Percentiles rank a stretch among this genome's conserved stretches.
Evolutionary conservation across 2,888 invertebrate species (phyloP).

Genomic region (Barypeithes pellucidus): DNA sequence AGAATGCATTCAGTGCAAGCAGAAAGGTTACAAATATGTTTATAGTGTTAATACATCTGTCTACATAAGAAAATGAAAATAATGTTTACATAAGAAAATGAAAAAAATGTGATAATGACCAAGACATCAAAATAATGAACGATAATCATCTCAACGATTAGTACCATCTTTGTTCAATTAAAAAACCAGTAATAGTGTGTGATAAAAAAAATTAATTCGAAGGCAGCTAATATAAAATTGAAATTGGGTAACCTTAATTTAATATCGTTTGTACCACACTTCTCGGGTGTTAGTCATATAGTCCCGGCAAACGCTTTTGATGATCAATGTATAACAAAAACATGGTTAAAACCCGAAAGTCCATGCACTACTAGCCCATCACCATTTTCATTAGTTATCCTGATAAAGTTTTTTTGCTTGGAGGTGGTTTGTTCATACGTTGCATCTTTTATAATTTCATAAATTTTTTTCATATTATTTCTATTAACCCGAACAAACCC

Average conservation of each 20-base stretch:
- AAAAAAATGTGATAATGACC: not conserved
- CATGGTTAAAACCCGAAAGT: not conserved
- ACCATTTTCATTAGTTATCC: too few relatives aligned
- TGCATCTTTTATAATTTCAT: too few relatives aligned
- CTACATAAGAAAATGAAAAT: not conserved
- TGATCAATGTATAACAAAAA: not conserved
- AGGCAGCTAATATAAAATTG: not conserved
- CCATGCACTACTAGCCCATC: too few relatives aligned
- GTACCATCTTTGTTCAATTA: too few relatives aligned
- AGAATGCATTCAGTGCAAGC: conserved; percentile 11
- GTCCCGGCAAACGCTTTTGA: conserved; percentile 10
- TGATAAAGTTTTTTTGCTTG: too few relatives aligned
- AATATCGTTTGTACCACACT: not conserved
- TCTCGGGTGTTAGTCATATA: not conserved
- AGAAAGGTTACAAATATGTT: conserved; percentile 19
- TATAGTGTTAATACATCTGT: not conserved
- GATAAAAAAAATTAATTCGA: too few relatives aligned
- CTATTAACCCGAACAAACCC: too few relatives aligned
- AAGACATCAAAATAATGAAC: not conserved
- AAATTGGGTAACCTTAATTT: conserved; percentile 19
- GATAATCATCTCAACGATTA: too few relatives aligned
- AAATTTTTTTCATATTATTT: too few relatives aligned
- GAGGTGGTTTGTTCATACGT: too few relatives aligned
- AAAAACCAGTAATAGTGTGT: too few relatives aligned
- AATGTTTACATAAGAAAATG: too few relatives aligned